Conservation (phyloP, 2,113 vertebrate species). For the Penelope pileata region DNA sequence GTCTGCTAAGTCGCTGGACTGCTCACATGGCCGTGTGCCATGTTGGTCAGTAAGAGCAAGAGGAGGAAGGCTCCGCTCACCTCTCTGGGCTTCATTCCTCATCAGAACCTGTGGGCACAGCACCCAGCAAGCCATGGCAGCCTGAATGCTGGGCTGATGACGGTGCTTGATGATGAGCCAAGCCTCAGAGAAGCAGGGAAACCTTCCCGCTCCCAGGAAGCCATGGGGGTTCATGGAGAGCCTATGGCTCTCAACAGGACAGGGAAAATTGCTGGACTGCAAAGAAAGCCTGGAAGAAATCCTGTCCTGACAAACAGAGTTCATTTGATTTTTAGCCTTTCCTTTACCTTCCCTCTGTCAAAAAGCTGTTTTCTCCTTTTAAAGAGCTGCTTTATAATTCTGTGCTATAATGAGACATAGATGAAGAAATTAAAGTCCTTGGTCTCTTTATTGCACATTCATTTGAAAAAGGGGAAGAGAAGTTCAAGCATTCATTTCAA, state of each 20-base stretch:
- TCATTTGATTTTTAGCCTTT: background rate
- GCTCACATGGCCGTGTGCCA: background rate
- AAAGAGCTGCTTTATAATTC: background rate
- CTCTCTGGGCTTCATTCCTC: background rate
- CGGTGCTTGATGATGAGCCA: background rate
- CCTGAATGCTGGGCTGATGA: fast-evolving
- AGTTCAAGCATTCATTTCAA: background rate
- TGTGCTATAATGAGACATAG: background rate
- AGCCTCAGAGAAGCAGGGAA: background rate
- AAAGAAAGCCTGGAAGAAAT: background rate
- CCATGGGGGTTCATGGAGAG: background rate
- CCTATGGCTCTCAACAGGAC: too few species aligned
- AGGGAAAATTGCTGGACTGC: background rate
- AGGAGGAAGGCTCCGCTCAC: background rate
- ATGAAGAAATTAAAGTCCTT: background rate
- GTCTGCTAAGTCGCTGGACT: background rate
- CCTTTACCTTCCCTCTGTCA: background rate
- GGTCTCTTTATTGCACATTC: background rate
- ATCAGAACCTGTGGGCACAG: background rate
- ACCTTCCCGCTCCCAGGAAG: background rate
- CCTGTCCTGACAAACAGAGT: background rate
- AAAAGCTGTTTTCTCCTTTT: background rate
- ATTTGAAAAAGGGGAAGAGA: background rate
- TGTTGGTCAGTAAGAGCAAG: background rate
- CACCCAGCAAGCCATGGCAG: background rate